These are phyloP conservation scores for Chrysomallon squamiferum DNA, from an alignment of 1,140 invertebrate species.

Conservation along the genomic window DNA sequence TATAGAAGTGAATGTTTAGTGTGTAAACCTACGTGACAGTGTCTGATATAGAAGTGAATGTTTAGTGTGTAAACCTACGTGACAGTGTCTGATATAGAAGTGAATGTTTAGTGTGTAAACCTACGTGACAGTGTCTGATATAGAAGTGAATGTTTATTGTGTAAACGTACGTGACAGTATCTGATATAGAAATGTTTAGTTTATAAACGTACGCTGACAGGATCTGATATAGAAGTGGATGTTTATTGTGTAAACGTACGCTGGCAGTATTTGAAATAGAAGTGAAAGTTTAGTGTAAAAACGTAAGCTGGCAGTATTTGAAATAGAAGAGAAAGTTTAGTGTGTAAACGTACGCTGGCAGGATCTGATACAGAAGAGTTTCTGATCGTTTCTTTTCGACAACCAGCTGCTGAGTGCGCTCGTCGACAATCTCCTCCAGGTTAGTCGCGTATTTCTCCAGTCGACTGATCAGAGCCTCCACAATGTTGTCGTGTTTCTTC, in stretches of 20 bases:
- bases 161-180: neutral
- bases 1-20: neutral
- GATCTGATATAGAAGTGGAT: constrained; percentile 85
- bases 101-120: constrained; percentile 58
- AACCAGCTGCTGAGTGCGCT: constrained; percentile 86
- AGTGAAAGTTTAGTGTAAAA: neutral
- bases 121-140: neutral
- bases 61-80: constrained; percentile 65
- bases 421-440: constrained; percentile 85
- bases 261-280: neutral
- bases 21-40: neutral
- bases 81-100: constrained; percentile 88
- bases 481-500: constrained; percentile 84
- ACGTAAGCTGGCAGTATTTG: neutral
- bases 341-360: constrained; percentile 74
- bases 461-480: constrained; percentile 93
- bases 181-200: too few species aligned
- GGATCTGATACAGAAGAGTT: constrained; percentile 85
- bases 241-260: too few species aligned
- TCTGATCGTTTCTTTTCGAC: constrained; percentile 93
- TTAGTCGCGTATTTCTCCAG: constrained; percentile 93
- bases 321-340: neutral
- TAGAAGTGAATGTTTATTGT: neutral
- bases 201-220: constrained; percentile 74
- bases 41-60: neutral